Evolutionary conservation across 2,888 invertebrate species (phyloP).

Genomic region (Ypsolopha scabrella): DNA sequence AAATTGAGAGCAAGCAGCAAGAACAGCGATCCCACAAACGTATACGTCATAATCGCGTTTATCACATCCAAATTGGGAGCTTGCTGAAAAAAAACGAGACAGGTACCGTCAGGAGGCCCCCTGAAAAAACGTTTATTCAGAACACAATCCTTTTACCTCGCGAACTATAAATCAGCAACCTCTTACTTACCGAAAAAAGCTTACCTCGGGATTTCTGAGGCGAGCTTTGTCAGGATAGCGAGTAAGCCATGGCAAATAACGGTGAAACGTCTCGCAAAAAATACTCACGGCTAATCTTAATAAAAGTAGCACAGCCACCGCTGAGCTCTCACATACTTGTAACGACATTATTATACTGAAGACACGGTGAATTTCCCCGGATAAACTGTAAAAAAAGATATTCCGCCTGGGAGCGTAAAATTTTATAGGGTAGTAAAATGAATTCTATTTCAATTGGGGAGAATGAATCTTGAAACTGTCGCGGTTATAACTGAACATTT

Average conservation of each 20-base stretch:
- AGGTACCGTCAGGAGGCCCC: no score
- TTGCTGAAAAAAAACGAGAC: constrained; percentile 25
- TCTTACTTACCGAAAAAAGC: no score
- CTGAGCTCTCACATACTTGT: constrained; percentile 57
- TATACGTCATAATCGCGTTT: constrained; percentile 56
- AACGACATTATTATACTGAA: constrained; percentile 61
- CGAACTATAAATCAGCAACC: no score
- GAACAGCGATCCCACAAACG: constrained; percentile 50
- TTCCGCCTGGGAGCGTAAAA: background rate
- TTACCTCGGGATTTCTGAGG: no score
- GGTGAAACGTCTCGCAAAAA: background rate
- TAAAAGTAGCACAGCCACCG: constrained; percentile 51
- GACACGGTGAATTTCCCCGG: constrained; percentile 48
- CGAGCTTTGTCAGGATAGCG: no score
- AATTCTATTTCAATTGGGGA: no score
- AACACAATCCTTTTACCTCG: no score
- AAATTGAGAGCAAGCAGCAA: constrained; percentile 45
- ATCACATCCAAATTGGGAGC: constrained; percentile 44
- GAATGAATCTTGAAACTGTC: no score
- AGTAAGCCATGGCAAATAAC: no score
- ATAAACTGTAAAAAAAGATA: constrained; percentile 29
- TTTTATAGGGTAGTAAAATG: no score
- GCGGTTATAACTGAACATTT: no score
- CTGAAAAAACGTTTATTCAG: no score
- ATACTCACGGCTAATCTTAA: constrained; percentile 49